Evolutionary conservation across 1,140 invertebrate genomes (phyloP), one percentile per base, ranked within the genome.

Genomic region (Cydia strobilella): DNA sequence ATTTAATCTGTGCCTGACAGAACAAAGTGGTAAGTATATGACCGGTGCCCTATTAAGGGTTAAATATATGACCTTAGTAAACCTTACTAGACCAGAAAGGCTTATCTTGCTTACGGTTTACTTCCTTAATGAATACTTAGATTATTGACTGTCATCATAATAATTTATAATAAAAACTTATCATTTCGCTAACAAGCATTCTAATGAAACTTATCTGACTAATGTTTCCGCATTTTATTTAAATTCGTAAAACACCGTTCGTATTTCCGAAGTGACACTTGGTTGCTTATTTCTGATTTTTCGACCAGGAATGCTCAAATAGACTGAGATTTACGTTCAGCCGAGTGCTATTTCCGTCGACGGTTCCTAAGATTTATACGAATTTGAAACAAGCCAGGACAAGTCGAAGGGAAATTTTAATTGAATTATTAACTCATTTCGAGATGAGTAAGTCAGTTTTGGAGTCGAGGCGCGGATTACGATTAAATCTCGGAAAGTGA

Each of bases 311-410:
- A 89, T 86, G 83, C 84, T 86, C 91, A 91, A 93, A 93, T 91
- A 91, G 91, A 93, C 84, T 78, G 78, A 81, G 87, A 93, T 91
- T 93, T 91, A 93, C 90, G 88, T 81, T 86, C 85, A 85, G 86
- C 80, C 86, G 86, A 88, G 86, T 88, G 89, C 87, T 93, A 93
- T 93, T 93, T 91, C 91, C 90, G 90, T 91, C 86, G 86, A 86
- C 84, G 87, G 82, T 90, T 87, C 81, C 83, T 45, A 82, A 91
- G 90, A 93, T 93, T 93, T 93, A 93, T 91, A 83, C 83, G 89
- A 91, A 88, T 91, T 90, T 90, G 88, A 90, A 92, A 90, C 90
- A 89, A 84, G 76, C 85, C 88, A 82, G 79, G 86, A 91, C 87
- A 85, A 90, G 86, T 88, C 83, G 81, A 88, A 88, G 86, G 63